Conservation (phyloP, 2,888 invertebrate species). For the Bellardia bayeri region DNA sequence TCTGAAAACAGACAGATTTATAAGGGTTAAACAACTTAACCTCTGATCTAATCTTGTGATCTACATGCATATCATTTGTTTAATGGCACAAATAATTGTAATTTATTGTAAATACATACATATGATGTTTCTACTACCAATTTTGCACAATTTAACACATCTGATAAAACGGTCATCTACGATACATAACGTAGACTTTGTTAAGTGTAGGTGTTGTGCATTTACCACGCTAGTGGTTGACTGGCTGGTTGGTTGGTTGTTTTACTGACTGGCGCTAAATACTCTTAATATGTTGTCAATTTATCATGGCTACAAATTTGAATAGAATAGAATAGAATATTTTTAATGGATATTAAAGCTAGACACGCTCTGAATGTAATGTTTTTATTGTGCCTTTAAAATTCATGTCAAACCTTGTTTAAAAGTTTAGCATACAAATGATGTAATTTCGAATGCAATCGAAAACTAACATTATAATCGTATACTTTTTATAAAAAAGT, state of each 20-base stretch:
- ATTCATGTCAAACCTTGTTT: background rate
- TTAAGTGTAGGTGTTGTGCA: conserved; percentile 48
- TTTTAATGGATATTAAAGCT: background rate
- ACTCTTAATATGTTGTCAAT: background rate
- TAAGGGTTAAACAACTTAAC: conserved; percentile 14
- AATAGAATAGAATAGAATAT: conserved; percentile 27
- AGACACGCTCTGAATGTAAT: conserved; percentile 55
- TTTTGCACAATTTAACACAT: conserved; percentile 64
- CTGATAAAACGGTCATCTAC: conserved; percentile 53
- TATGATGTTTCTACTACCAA: conserved; percentile 63
- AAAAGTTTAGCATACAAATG: background rate
- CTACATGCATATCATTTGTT: conserved; percentile 31
- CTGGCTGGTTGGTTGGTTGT: background rate
- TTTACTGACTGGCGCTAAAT: background rate
- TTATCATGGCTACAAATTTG: background rate
- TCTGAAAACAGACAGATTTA: background rate
- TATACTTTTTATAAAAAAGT: too few relatives aligned
- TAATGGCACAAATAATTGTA: conserved; percentile 64
- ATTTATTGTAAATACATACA: conserved; percentile 68
- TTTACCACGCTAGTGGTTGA: conserved; percentile 19
- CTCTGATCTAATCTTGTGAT: conserved; percentile 9
- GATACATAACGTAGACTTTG: background rate
- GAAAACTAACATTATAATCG: too few relatives aligned
- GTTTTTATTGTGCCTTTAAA: background rate
- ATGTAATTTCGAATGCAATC: background rate